Percentiles rank a stretch among this genome's conserved stretches.
These are phyloP conservation scores for Thalassoma bifasciatum DNA, from an alignment of 2,113 vertebrate species.

Conservation along the genomic window DNA sequence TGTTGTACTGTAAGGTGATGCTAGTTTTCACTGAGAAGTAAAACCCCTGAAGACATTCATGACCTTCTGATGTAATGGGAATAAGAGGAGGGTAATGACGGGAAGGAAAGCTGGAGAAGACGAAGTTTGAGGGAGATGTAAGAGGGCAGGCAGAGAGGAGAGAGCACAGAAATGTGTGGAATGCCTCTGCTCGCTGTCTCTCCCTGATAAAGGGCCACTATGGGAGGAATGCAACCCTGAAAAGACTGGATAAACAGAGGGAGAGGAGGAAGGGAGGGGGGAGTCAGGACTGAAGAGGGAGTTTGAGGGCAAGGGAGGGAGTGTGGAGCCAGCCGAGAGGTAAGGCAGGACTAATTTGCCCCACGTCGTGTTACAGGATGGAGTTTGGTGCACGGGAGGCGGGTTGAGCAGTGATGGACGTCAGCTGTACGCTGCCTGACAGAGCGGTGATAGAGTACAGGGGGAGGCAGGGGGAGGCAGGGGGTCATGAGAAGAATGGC, in stretches of 20 bases:
- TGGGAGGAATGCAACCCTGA: conserved; percentile 83
- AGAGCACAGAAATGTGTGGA: conserved; percentile 67
- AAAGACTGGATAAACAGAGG: conserved; percentile 78
- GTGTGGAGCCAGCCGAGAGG: conserved; percentile 37
- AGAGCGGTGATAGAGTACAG: conserved; percentile 27
- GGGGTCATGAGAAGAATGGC: conserved; percentile 71
- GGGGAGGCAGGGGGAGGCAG: conserved; percentile 26
- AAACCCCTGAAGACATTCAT: conserved; percentile 6
- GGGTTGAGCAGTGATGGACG: conserved; percentile 41
- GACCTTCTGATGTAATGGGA: conserved; percentile 26
- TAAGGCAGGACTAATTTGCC: conserved; percentile 42
- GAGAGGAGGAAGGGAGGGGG: not conserved
- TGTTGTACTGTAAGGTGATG: conserved; percentile 10
- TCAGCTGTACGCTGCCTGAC: conserved; percentile 58
- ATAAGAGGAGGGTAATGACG: not conserved
- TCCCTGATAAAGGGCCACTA: conserved; percentile 75
- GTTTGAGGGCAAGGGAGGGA: conserved; percentile 31
- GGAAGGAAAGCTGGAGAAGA: conserved; percentile 27
- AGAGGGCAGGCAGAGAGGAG: conserved; percentile 15
- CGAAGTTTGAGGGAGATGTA: conserved; percentile 34
- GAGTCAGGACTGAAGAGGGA: conserved; percentile 15
- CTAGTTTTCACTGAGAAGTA: conserved; percentile 22
- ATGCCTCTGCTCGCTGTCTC: conserved; percentile 66
- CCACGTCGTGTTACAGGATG: conserved; percentile 44
- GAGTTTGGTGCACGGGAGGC: conserved; percentile 9